Percentiles rank a stretch among this genome's conserved stretches.
These are phyloP conservation scores for Uria aalge DNA, from an alignment of 2,113 vertebrate genomes.

Conservation along the genomic window DNA sequence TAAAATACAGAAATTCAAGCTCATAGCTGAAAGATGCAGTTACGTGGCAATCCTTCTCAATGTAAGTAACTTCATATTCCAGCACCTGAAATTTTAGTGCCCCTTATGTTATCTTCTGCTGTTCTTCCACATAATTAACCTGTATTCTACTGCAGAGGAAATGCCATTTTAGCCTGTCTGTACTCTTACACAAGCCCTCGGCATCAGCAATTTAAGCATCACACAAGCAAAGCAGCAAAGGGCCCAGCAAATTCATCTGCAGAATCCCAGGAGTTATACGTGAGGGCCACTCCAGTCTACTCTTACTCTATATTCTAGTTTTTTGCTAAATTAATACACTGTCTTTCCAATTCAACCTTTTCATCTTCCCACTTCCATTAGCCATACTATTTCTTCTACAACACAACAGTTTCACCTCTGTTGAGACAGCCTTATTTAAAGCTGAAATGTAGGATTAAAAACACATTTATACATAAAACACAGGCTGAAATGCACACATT, in stretches of 20 bases:
- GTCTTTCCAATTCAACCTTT: background rate
- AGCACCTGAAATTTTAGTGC: background rate
- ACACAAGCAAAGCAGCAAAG: background rate
- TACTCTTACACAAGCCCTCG: background rate
- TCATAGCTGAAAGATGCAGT: background rate
- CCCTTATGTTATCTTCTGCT: background rate
- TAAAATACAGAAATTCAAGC: background rate
- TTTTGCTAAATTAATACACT: background rate
- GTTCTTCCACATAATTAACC: background rate
- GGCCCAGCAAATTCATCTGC: background rate
- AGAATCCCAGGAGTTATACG: background rate
- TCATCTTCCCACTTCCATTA: background rate
- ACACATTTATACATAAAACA: background rate
- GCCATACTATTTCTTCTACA: background rate
- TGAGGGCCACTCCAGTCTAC: background rate
- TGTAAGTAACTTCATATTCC: background rate
- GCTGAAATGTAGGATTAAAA: background rate
- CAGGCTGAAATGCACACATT: rapidly evolving
- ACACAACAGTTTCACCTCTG: background rate
- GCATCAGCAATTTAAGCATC: background rate
- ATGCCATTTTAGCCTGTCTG: background rate
- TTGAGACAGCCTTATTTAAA: background rate
- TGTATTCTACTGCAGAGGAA: background rate
- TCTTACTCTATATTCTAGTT: background rate
- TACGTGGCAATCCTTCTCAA: background rate